Evolutionary conservation across 2,888 invertebrate genomes (phyloP).

Genomic region (Amphipoea lucens): DNA sequence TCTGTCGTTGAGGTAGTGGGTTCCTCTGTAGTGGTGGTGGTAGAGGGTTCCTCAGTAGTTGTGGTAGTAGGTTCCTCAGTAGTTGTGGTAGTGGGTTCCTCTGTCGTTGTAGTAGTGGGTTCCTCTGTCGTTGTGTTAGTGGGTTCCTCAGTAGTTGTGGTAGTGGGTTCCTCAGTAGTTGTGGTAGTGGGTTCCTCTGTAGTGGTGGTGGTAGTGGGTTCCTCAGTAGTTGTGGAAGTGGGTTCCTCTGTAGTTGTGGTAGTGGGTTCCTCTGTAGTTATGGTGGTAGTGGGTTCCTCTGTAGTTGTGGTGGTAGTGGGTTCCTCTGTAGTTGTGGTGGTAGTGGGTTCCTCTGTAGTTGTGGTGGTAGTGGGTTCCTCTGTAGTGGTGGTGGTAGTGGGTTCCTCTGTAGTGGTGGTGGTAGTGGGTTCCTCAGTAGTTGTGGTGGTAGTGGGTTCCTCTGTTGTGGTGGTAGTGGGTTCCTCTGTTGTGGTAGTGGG

Average conservation of each 20-base stretch:
- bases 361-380: constrained; percentile 14
- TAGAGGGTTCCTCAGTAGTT: not conserved
- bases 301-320: not conserved
- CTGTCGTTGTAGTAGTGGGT: constrained; percentile 3
- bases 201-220: constrained; percentile 11
- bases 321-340: not conserved
- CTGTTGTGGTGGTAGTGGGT: not conserved
- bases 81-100: not conserved
- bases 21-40: not conserved
- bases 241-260: not conserved
- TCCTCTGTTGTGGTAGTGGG: not conserved
- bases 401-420: not conserved
- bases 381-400: not conserved
- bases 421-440: not conserved
- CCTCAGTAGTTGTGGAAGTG: constrained; percentile 19
- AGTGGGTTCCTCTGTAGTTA: not conserved
- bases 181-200: constrained; percentile 2
- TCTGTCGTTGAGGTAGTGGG: constrained; percentile 17
- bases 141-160: constrained; percentile 8
- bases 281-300: not conserved
- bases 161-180: not conserved
- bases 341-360: not conserved
- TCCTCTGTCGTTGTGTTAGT: constrained; percentile 9
- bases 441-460: too few species aligned
- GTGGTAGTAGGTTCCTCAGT: not conserved